Evolutionary conservation across 2,888 invertebrate species (phyloP).

Genomic region (Cataglyphis rosenhaueri): DNA sequence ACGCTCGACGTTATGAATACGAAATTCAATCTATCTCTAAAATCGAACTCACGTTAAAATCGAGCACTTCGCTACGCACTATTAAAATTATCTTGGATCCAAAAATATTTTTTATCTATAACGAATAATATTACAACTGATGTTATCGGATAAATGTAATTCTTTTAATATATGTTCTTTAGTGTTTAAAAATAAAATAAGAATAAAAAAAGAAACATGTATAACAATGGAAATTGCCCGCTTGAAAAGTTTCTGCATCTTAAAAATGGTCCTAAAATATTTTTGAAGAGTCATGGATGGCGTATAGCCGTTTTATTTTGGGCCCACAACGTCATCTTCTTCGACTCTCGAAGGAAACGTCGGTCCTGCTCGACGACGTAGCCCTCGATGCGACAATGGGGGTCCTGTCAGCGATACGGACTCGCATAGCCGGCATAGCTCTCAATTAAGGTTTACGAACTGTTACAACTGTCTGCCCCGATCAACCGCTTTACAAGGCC

Average conservation of each 20-base stretch:
- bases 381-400: constrained; percentile 74
- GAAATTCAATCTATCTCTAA: constrained; percentile 77
- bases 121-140: not conserved
- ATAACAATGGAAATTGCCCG: not conserved
- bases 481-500: constrained; percentile 55
- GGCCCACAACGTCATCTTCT: constrained; percentile 44
- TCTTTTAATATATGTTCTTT: not conserved
- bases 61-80: constrained; percentile 27
- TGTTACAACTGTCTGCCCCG: constrained; percentile 61
- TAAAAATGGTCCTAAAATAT: constrained; percentile 30
- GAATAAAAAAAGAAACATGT: not conserved
- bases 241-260: not conserved
- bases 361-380: constrained; percentile 51
- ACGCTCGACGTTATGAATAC: constrained; percentile 78
- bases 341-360: constrained; percentile 55
- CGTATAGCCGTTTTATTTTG: constrained; percentile 41
- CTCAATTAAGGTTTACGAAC: constrained; percentile 77
- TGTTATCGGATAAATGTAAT: not conserved
- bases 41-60: constrained; percentile 57
- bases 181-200: not conserved
- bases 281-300: constrained; percentile 48
- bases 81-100: not conserved
- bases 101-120: constrained; percentile 2
- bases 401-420: constrained; percentile 78
- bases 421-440: constrained; percentile 78